Evolutionary conservation across 2,797 vertebrate species (phyloP).

Genomic region (Epinephelus awoara): DNA sequence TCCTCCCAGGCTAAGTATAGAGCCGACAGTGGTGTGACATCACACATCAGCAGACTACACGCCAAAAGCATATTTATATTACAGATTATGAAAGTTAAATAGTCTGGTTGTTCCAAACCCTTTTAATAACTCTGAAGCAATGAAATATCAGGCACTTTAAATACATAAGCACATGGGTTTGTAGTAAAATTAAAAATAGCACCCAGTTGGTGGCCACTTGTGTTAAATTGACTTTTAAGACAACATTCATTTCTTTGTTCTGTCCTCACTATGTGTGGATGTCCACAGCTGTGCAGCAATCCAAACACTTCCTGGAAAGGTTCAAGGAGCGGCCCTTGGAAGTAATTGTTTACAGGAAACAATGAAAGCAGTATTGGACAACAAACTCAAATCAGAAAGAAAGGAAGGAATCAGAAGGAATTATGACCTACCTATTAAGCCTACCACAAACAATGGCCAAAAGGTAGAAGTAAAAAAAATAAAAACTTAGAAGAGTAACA

Average conservation of each 20-base stretch:
- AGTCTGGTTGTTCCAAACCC: background rate
- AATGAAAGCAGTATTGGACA: background rate
- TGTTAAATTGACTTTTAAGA: background rate
- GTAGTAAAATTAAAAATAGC: slow-evolving; percentile 5
- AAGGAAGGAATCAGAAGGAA: too few species aligned
- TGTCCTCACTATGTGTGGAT: background rate
- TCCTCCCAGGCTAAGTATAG: background rate
- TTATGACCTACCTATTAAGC: too few species aligned
- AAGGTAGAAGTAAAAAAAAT: background rate
- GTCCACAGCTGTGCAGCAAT: background rate
- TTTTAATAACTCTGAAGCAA: slow-evolving; percentile 21
- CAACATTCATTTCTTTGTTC: background rate
- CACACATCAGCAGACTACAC: background rate
- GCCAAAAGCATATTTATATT: background rate
- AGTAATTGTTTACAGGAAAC: background rate
- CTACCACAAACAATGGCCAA: background rate
- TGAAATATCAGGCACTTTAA: slow-evolving; percentile 5
- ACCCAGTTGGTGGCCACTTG: background rate
- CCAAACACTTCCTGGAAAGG: background rate
- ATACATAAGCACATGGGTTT: slow-evolving; percentile 1
- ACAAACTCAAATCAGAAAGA: background rate
- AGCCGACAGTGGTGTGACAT: background rate
- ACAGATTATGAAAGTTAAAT: background rate
- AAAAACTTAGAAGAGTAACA: background rate
- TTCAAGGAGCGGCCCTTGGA: background rate